These are phyloP conservation scores for Netelia fuscicornis DNA, from an alignment of 2,888 invertebrate species.

Conservation along the genomic window DNA sequence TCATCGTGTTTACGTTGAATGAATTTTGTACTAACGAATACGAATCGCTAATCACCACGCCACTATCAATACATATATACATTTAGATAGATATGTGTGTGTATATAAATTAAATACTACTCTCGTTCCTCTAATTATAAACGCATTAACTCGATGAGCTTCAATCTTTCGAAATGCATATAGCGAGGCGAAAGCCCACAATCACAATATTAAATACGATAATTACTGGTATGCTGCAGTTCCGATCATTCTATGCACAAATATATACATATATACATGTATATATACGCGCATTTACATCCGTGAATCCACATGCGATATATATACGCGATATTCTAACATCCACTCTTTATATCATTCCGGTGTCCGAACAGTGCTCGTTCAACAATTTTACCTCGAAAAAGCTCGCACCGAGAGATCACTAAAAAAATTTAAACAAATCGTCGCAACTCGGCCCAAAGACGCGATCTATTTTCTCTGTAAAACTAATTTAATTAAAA, in stretches of 20 bases:
- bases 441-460: too few relatives aligned
- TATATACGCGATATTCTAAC: constrained; percentile 38
- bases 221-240: constrained; percentile 55
- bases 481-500: too few relatives aligned
- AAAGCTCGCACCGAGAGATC: constrained; percentile 17
- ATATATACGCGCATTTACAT: constrained; percentile 25
- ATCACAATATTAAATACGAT: constrained; percentile 57
- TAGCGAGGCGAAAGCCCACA: constrained; percentile 56
- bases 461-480: too few relatives aligned
- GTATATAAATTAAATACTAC: neutral
- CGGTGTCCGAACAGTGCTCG: constrained; percentile 1
- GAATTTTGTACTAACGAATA: too few relatives aligned
- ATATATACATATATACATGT: neutral
- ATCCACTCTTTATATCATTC: constrained; percentile 4
- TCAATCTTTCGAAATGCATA: constrained; percentile 50
- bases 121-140: constrained; percentile 60
- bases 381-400: constrained; percentile 28
- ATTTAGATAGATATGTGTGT: neutral
- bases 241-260: constrained; percentile 30
- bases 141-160: constrained; percentile 56
- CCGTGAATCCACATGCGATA: constrained; percentile 38
- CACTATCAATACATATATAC: neutral
- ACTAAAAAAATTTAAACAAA: neutral
- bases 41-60: too few relatives aligned
- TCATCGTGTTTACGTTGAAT: too few relatives aligned